These are phyloP conservation scores for Liparis tanakae DNA, from an alignment of 2,797 vertebrate species.

Conservation along the genomic window DNA sequence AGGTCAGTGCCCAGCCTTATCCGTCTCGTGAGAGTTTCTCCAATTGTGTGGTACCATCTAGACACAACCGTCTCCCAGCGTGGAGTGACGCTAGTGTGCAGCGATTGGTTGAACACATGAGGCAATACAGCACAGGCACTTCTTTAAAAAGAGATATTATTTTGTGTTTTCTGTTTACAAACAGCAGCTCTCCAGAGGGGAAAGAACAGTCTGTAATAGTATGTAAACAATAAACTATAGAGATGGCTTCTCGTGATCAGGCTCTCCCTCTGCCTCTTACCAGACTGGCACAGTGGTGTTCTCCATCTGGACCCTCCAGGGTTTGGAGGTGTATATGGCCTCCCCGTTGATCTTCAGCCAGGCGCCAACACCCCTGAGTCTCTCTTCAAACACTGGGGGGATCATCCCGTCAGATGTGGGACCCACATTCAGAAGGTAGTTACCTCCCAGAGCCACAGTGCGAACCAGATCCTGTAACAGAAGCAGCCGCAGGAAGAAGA, in stretches of 20 bases:
- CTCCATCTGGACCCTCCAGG: constrained; percentile 91
- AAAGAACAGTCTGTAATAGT: too few species aligned
- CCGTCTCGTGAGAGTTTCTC: too few species aligned
- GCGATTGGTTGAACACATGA: background rate
- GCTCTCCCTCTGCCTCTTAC: constrained; percentile 76
- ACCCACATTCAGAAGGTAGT: constrained; percentile 96
- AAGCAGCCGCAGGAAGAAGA: background rate
- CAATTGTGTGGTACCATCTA: too few species aligned
- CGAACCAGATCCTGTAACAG: constrained; percentile 87
- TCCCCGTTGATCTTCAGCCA: constrained; percentile 92
- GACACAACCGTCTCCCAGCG: too few species aligned
- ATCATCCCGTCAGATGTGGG: constrained; percentile 93
- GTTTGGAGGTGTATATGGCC: constrained; percentile 90
- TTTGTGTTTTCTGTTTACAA: too few species aligned
- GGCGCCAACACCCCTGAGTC: constrained; percentile 88
- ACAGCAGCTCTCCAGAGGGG: too few species aligned
- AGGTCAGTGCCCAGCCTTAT: too few species aligned
- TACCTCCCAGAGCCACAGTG: constrained; percentile 92
- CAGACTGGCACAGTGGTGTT: constrained; percentile 82
- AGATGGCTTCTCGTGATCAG: background rate
- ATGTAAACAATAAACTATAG: background rate
- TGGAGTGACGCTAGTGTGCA: background rate
- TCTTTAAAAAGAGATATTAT: too few species aligned
- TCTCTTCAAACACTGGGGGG: constrained; percentile 90
- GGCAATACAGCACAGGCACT: background rate